A percentile compares a stretch with the other conserved stretches of the same genome.
Evolutionary conservation across 2,797 vertebrate genomes (phyloP).

Genomic region (Sorex maritimensis): DNA sequence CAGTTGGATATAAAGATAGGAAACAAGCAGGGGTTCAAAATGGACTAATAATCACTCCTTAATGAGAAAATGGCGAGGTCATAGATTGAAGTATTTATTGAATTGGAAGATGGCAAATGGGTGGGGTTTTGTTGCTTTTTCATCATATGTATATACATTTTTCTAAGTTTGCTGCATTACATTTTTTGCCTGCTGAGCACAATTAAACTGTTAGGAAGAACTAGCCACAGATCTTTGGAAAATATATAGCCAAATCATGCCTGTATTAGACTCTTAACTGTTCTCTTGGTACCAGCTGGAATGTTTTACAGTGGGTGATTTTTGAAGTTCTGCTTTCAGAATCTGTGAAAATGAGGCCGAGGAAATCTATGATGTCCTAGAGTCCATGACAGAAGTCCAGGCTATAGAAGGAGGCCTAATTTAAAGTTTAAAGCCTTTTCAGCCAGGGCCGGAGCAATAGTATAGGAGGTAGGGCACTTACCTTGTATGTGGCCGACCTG

Average conservation of each 20-base stretch:
- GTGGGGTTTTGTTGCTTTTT: no score
- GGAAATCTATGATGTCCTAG: neutral
- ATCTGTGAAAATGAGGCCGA: neutral
- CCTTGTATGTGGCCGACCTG: no score
- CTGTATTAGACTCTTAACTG: neutral
- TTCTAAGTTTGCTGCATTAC: neutral
- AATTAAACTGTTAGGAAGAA: neutral
- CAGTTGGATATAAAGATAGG: no score
- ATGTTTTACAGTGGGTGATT: neutral
- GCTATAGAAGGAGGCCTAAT: neutral
- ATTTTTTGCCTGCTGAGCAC: neutral
- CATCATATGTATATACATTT: neutral
- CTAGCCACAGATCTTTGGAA: neutral
- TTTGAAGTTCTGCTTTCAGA: constrained; percentile 50
- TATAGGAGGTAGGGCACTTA: no score
- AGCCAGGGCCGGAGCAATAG: neutral
- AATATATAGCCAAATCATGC: constrained; percentile 26
- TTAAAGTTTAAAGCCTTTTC: neutral
- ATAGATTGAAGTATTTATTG: no score
- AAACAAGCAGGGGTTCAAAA: no score
- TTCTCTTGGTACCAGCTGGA: neutral
- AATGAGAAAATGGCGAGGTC: no score
- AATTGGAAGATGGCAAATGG: no score
- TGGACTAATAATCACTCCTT: no score
- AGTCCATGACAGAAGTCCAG: neutral